Evolutionary conservation across 2,797 vertebrate genomes (phyloP), one percentile per base, ranked within the genome.

Genomic region (Amazonetta brasiliensis): DNA sequence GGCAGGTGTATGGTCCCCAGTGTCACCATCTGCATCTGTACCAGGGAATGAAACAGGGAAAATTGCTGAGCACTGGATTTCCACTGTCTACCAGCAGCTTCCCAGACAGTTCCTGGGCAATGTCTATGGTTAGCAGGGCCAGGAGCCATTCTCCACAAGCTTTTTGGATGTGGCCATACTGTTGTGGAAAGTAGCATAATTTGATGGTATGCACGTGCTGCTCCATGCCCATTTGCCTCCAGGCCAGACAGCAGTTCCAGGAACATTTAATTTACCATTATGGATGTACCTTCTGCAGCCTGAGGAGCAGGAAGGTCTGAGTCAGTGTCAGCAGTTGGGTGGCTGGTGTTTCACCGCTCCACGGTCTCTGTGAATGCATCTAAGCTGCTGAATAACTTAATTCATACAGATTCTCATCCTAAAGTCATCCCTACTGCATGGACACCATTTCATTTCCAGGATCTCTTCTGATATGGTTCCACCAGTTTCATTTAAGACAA

Each of bases 241-340:
- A 0, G 25, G 33, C 16, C 21, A 22, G 58, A 10, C 30, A 48
- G 31, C 0, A 0, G 14, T 23, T 79, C 68, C 68, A 80, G 56
- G 54, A 90, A 46, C 31, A 21, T 66, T 80, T 71, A 6, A 26
- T 41, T 84, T 56, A 17, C 12, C 37, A 11, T 20, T 67, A 31
- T 12, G 20, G 7, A 8, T 4, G 12, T 25, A 39, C n/a, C 13
- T 3, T 74, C 44, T 78, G 33, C 28, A 83, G 62, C 39, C 44
- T 35, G 58, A 55, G 68, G 64, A 73, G 14, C 30, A 50, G 72
- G 39, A 66, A 77, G 43, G 7, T 59, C 56, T 28, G 18, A 56
- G 17, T 30, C 26, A 46, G 10, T 31, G 12, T 9, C 60, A 31
- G 41, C 30, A 66, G 12, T 31, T 76, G 43, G 9, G 23, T 82